Evolutionary conservation across 2,888 invertebrate species (phyloP), one percentile per base, ranked within the genome.

Genomic region (Synergus gifuensis): DNA sequence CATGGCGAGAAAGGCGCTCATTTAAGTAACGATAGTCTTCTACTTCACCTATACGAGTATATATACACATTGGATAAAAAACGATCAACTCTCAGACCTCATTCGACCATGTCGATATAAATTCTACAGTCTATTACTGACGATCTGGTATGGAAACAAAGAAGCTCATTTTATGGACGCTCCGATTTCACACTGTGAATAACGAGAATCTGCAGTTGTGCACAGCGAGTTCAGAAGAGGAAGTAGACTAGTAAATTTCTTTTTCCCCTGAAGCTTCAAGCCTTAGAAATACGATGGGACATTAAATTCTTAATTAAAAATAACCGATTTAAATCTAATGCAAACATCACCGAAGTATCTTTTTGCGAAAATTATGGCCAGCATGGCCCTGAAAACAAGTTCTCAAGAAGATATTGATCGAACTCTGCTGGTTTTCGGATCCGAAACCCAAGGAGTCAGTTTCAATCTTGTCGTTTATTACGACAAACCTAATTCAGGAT

Each of bases 131-230:
- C 69, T 69, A 69, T 69, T 69, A 46, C 46, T 69, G 49, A 69
- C 28, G 46, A 46, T 69, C 76, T 64, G 58, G 67, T 49, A 67
- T 28, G 49, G 69, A 76, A 69, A 62, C n/a, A 44, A 66, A 80
- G 49, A 40, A 78, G 64, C 77, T 54, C 46, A 63, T 76, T 83
- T 81, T 78, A 73, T 78, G 60, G 76, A 60, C 73, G 40, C 42
- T 76, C 78, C 78, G 81, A 83, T 83, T 83, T 83, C 83, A 83
- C 83, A 79, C 60, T 76, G 60, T 78, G 49, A 69, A 60, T 81
- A 83, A 83, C 78, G 44, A 77, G 49, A 76, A 63, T 28, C 49
- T 18, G 42, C 14, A 54, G 9, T 22, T 67, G 67, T 46, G 28
- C 22, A 14, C 46, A 14, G 46, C 42, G 8, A 63, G 40, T 63